These are phyloP conservation scores for Bucorvus abyssinicus DNA, from an alignment of 2,797 vertebrate genomes.

Conservation along the genomic window DNA sequence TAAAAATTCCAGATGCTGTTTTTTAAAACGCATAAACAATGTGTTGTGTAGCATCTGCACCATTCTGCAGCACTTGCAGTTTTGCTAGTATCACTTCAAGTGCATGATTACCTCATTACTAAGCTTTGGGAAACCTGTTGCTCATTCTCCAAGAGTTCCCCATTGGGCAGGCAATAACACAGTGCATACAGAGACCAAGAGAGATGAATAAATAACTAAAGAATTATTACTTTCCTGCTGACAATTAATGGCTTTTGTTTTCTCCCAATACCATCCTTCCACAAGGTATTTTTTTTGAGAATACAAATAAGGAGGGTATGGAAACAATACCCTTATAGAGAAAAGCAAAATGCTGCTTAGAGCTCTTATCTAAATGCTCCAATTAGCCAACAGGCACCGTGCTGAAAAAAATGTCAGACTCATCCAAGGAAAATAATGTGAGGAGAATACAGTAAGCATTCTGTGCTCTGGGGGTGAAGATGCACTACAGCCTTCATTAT, in stretches of 20 bases:
- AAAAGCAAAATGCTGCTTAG: neutral
- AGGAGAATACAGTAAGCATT: neutral
- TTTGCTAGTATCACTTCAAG: neutral
- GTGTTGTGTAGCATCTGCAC: neutral
- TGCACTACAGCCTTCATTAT: neutral
- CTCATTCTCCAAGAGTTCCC: neutral
- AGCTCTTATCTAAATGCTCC: neutral
- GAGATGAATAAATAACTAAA: neutral
- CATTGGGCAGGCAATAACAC: neutral
- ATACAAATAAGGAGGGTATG: neutral
- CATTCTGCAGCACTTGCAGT: neutral
- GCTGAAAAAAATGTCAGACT: neutral
- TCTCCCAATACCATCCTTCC: neutral
- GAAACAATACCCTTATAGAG: neutral
- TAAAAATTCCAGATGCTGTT: neutral
- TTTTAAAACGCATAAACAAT: neutral
- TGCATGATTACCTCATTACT: neutral
- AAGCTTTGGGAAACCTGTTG: neutral
- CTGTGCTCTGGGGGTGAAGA: neutral
- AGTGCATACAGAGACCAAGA: neutral
- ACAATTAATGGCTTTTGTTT: neutral
- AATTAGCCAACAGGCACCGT: neutral
- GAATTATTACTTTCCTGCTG: neutral
- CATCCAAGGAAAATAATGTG: neutral
- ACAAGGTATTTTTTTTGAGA: neutral